Evolutionary conservation across 2,888 invertebrate genomes (phyloP), one percentile per base, ranked within the genome.

Genomic region (Neuroscelio doddi): DNA sequence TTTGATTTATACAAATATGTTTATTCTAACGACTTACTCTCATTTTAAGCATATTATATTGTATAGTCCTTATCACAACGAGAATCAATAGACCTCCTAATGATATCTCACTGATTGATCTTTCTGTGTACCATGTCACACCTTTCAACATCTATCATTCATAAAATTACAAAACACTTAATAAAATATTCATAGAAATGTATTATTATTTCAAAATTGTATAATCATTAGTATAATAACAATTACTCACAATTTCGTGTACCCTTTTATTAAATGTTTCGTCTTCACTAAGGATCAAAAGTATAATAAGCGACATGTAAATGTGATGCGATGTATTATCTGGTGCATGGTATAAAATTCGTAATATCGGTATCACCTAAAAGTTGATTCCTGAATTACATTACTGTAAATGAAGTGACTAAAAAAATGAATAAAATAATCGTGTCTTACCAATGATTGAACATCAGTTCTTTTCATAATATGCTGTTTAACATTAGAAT

Each of bases 281-380:
- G 83, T 99, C 98, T 85, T 99, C 99, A 30, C 97, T 97, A 3
- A 99, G 87, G 74, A 99, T 97, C 1, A 99, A 88, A 21, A 99
- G 87, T 26, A 98, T 95, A 68, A 99, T 99, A 1, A 99, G 89
- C 0, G 98, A 96, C 97, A 99, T 98, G 86, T 99, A 99, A 72
- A 98, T 97, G 84, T 98, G 98, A 86, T 98, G 98, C 0, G 96
- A 96, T 72, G 93, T 95, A 81, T 92, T 94, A 66, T 93, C 93
- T 1, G 94, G 93, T 0, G 95, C 96, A 83, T 95, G 92, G 86
- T 98, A 98, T 29, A 99, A 84, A 44, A 97, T 96, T 86, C 93
- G 93, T 45, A 98, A 86, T 71, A 99, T 93, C 1, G 98, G 98
- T 53, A 97, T 90, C 74, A 97, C 92, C 94, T 94, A 83, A 47